phyloP scores from a whole-genome alignment of 2,888 invertebrate species.

The Frankliniella fusca region DNA sequence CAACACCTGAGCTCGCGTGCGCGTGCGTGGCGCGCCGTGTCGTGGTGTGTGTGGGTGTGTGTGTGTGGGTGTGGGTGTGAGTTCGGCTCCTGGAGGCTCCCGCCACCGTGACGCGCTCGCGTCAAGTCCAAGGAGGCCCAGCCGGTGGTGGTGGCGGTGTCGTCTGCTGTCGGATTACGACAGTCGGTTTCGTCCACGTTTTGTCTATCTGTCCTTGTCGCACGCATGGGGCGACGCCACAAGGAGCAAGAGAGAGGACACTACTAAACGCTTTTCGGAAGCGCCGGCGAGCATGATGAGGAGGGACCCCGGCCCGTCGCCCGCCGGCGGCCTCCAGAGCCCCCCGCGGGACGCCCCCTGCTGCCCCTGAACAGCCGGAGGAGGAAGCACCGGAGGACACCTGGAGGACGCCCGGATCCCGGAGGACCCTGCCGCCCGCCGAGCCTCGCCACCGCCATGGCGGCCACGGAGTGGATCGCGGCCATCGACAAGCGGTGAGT shows the following conservation, averaged over 20 bases:
- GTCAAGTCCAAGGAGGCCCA: neutral
- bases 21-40: neutral
- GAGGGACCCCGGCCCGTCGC: neutral
- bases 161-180: no score
- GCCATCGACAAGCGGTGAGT: slow-evolving; percentile 37
- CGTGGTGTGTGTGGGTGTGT: neutral
- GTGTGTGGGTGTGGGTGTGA: neutral
- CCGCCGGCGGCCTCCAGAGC: neutral
- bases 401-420: neutral
- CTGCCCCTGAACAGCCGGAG: neutral
- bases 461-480: slow-evolving; percentile 37
- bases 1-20: neutral
- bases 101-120: neutral
- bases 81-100: neutral
- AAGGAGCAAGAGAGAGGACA: no score
- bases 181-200: no score
- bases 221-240: no score
- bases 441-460: neutral
- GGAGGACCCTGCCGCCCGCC: neutral
- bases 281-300: neutral
- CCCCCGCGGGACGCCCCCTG: neutral
- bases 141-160: neutral
- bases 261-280: no score
- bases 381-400: neutral
- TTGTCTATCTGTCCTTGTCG: no score